These are phyloP conservation scores for Drosophila neotestacea DNA, from an alignment of 2,888 invertebrate species.

Conservation along the genomic window DNA sequence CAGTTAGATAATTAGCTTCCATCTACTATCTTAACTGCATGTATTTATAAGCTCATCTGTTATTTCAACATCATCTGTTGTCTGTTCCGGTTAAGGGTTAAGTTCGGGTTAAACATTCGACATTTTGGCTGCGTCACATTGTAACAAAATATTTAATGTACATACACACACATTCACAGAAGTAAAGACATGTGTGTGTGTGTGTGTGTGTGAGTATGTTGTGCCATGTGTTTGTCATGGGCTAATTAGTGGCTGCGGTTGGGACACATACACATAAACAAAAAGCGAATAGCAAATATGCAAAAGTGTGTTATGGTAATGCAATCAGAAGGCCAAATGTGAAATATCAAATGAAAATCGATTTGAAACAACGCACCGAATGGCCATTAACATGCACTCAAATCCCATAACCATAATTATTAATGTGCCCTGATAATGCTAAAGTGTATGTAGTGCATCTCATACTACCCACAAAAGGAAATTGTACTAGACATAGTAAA, in stretches of 20 bases:
- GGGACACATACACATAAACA: constrained; percentile 23
- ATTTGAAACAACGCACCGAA: constrained; percentile 63
- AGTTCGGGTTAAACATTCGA: constrained; percentile 34
- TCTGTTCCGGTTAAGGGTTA: constrained; percentile 20
- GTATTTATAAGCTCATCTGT: constrained; percentile 29
- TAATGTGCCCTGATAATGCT: constrained; percentile 56
- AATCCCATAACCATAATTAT: constrained; percentile 76
- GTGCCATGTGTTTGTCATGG: constrained; percentile 39
- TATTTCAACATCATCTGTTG: constrained; percentile 17
- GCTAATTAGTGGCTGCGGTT: constrained; percentile 53
- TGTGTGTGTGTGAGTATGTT: constrained; percentile 10
- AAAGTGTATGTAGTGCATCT: constrained; percentile 13
- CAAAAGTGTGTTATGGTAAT: constrained; percentile 55
- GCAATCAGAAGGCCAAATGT: constrained; percentile 56
- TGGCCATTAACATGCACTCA: constrained; percentile 71
- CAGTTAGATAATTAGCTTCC: constrained; percentile 11
- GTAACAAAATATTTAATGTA: constrained; percentile 32
- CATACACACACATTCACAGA: neutral
- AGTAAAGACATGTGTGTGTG: neutral
- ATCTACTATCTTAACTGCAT: neutral
- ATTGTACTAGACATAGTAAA: neutral
- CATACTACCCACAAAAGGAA: neutral
- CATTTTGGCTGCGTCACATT: constrained; percentile 30
- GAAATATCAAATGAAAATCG: constrained; percentile 65
- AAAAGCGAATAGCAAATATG: constrained; percentile 22